A percentile compares a stretch with the other conserved stretches of the same genome.
phyloP scores from a whole-genome alignment of 2,113 vertebrate genomes.

The Xiphophorus couchianus region DNA sequence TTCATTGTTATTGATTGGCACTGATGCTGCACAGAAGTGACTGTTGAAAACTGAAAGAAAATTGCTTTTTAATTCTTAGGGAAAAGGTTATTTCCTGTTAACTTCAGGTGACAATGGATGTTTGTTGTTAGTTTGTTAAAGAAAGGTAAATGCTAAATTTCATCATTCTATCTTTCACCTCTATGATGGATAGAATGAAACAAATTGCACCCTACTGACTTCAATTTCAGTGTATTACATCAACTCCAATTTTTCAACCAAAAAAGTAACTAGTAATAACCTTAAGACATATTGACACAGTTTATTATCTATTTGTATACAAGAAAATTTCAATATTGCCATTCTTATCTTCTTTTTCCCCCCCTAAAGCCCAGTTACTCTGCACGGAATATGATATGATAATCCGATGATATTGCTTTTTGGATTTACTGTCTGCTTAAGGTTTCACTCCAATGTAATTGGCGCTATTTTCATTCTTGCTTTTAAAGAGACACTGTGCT shows the following conservation, averaged over 20 bases:
- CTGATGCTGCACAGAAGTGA: constrained; percentile 51
- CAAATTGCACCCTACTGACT: constrained; percentile 14
- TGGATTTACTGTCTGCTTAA: constrained; percentile 57
- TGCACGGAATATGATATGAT: constrained; percentile 55
- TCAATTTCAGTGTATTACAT: constrained; percentile 26
- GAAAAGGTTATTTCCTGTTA: constrained; percentile 41
- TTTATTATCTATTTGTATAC: constrained; percentile 36
- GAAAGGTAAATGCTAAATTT: constrained; percentile 27
- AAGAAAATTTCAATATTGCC: constrained; percentile 57
- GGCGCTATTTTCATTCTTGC: constrained; percentile 18
- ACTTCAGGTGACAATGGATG: constrained; percentile 30
- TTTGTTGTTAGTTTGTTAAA: constrained; percentile 42
- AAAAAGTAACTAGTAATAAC: constrained; percentile 24
- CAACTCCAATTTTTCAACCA: constrained; percentile 18
- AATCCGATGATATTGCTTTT: constrained; percentile 62
- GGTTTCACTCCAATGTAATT: constrained; percentile 47
- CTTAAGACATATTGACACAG: constrained; percentile 40
- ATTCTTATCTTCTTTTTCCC: constrained; percentile 46
- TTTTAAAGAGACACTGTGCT: neutral
- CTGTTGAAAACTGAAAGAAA: constrained; percentile 42
- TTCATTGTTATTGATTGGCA: constrained; percentile 55
- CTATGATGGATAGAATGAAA: constrained; percentile 8
- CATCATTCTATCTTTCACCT: constrained; percentile 8
- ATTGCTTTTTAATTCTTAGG: constrained; percentile 51
- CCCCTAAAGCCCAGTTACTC: constrained; percentile 28